Base-by-base conservation (phyloP, 1,140 invertebrate species). In the Dreissena rostriformis region DNA sequence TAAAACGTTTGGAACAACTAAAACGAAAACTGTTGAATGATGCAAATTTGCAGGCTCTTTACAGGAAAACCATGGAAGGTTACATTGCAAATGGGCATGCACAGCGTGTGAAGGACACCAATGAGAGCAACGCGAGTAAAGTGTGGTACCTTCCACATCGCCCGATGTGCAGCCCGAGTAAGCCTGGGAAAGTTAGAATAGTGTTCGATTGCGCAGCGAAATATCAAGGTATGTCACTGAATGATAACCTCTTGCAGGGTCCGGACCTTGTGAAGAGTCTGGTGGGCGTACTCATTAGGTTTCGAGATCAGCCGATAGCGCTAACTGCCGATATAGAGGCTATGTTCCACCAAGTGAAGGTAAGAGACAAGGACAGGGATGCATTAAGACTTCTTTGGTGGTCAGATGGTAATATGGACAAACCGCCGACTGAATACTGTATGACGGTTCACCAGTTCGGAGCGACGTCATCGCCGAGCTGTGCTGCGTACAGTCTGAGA, bases 231-330 rank as follows among this genome's bases (percentile, higher is more conserved):
- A 65, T 51, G 14, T 82, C 80, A 17, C 29, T 74, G 28, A 82
- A 82, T 70, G 55, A 82, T 57, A 11, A 77, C 6, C 57, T 80
- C 7, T 63, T 85, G 28, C 75, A 79, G 29, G 90, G 90, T 0
- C 93, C 94, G 12, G 90, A 90, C 73, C 63, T 94, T 0, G 92
- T 94, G 86, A 90, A 63, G 65, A 84, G 71, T 67, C 26, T 88
- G 19, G 4, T 80, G 19, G 87, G 78, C 1, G 82, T 87, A 12
- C 79, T 90, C 0, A n/a, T 85, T 4, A 24, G 84, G 11, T 90
- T 90, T 65, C 68, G 89, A 24, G 11, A 73, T 29, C 63, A 84
- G 17, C 26, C 24, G 7, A 66, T 89, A 19, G 86, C 88, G 19
- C 17, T 88, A 10, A 68, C 49, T 49, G 74, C 26, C 17, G 79